Percentiles rank a stretch among this genome's conserved stretches.
Evolutionary conservation across 2,797 vertebrate genomes (phyloP).

Genomic region (Gallinago solitaria): DNA sequence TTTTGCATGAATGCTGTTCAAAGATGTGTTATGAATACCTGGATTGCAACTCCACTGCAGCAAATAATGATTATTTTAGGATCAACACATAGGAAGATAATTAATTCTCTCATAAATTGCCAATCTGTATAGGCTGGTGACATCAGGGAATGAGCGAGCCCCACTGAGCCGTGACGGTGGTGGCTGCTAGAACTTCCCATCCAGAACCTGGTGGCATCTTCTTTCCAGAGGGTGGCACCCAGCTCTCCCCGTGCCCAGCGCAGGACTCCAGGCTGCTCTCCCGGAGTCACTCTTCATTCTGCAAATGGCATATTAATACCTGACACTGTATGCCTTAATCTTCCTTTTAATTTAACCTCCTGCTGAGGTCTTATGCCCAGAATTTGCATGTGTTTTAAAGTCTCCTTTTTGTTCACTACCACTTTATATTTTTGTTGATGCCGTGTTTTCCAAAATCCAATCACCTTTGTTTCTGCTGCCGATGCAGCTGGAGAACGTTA

Average conservation of each 20-base stretch:
- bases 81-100: neutral
- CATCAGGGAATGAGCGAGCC: neutral
- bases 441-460: neutral
- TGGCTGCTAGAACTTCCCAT: neutral
- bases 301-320: neutral
- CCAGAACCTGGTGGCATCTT: neutral
- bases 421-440: neutral
- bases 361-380: neutral
- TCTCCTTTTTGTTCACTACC: neutral
- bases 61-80: neutral
- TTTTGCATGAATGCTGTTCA: neutral
- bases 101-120: neutral
- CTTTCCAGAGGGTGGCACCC: neutral
- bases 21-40: neutral
- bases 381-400: neutral
- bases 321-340: neutral
- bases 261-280: too few species aligned
- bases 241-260: neutral
- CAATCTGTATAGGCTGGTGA: neutral
- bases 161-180: too few species aligned
- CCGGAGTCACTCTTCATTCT: neutral
- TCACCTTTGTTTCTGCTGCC: neutral
- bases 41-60: neutral
- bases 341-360: neutral
- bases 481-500: rapidly evolving